These are phyloP conservation scores for Solea solea DNA, from an alignment of 2,113 vertebrate genomes.

Conservation along the genomic window DNA sequence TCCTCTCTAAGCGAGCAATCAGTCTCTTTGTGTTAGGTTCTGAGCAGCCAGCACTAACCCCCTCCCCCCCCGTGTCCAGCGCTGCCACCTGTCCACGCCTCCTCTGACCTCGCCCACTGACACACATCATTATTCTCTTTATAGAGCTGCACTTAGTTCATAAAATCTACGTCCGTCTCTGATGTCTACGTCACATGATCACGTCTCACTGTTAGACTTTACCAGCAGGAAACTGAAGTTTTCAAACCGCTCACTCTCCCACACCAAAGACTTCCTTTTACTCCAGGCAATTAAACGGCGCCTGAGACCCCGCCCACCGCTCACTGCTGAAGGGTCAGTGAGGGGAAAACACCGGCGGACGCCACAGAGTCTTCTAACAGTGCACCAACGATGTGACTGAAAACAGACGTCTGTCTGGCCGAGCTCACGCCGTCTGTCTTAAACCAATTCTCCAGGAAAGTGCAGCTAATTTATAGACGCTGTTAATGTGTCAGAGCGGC, in stretches of 20 bases:
- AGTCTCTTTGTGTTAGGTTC: too few relatives aligned
- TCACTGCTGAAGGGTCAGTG: constrained; percentile 57
- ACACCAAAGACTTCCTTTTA: constrained; percentile 6
- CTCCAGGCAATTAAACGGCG: too few relatives aligned
- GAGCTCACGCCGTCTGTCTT: constrained; percentile 40
- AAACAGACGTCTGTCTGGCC: constrained; percentile 57
- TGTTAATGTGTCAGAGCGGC: constrained; percentile 33
- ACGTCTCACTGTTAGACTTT: too few relatives aligned
- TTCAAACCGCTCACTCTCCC: background rate
- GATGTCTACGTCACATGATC: too few relatives aligned
- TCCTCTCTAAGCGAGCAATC: background rate
- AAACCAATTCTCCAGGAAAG: constrained; percentile 33
- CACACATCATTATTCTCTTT: constrained; percentile 35
- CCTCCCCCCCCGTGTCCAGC: too few relatives aligned
- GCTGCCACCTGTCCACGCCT: too few relatives aligned
- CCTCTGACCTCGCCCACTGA: constrained; percentile 32
- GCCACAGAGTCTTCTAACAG: too few relatives aligned
- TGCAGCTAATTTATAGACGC: constrained; percentile 33
- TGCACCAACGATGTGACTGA: constrained; percentile 61
- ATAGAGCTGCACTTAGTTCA: constrained; percentile 10
- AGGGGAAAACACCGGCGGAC: constrained; percentile 67
- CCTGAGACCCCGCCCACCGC: constrained; percentile 20
- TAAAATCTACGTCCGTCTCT: too few relatives aligned
- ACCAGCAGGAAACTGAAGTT: too few relatives aligned
- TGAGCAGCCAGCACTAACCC: too few relatives aligned